A percentile compares a stretch with the other conserved stretches of the same genome.
Evolutionary conservation across 2,113 vertebrate genomes (phyloP).

Genomic region (Nestor notabilis): DNA sequence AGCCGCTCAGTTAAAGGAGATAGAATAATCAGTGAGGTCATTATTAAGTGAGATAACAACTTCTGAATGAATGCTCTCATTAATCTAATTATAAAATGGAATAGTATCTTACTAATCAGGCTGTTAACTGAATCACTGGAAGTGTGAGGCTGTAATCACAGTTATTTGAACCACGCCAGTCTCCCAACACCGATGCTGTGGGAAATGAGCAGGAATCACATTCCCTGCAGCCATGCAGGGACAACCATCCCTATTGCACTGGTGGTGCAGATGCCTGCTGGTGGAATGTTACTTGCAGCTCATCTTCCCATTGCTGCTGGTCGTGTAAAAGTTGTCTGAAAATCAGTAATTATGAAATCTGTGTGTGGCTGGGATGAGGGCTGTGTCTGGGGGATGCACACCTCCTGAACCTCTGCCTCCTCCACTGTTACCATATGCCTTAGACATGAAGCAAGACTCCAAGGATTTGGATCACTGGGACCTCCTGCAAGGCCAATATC

Average conservation of each 20-base stretch:
- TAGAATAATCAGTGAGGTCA: slow-evolving; percentile 81
- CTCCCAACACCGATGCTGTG: background rate
- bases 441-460: accelerated
- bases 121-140: slow-evolving; percentile 73
- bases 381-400: too few species aligned
- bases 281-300: background rate
- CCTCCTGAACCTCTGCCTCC: background rate
- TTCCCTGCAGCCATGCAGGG: accelerated
- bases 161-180: background rate
- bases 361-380: accelerated
- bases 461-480: accelerated
- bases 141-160: slow-evolving; percentile 74
- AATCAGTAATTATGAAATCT: background rate
- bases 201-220: background rate
- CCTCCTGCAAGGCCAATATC: background rate
- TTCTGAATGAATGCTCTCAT: slow-evolving; percentile 81
- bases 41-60: slow-evolving; percentile 82
- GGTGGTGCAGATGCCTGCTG: accelerated
- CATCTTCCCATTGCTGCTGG: background rate
- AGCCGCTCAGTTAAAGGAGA: slow-evolving; percentile 77
- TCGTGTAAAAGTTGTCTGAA: background rate
- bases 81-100: slow-evolving; percentile 82
- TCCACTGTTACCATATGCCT: accelerated
- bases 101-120: slow-evolving; percentile 78
- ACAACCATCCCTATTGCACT: accelerated